Base-by-base conservation (phyloP, 2,113 vertebrate species). In the Xyliphius kryptos region DNA sequence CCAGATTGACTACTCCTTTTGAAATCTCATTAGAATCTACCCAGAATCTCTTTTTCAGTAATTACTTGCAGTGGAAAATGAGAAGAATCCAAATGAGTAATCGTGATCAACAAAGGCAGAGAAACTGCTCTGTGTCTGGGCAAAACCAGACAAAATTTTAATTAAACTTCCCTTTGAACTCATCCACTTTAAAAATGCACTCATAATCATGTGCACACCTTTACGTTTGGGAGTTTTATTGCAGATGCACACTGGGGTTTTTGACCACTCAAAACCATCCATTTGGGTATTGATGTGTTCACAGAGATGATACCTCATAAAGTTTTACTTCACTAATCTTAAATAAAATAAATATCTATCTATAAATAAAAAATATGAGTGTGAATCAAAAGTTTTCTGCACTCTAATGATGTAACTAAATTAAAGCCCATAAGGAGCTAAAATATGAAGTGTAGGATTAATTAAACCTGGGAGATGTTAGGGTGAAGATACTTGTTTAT, bases 21-120 rank as follows among this genome's bases (percentile, higher is more conserved):
- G 37, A 43, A 22, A 44, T 53, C 50, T 44, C 52, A 44, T 53
- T 3, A 53, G 10, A 54, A 46, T 41, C 50, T 13, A 14, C 61
- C 21, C 49, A 43, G n/a, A 19, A 15, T 22, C 38, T 46, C 61
- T 41, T 1, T 41, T 22, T 26, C 14, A 11, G 36, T 51, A 61
- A 61, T 52, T 49, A 22, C 15, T 54, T 46, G 50, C 48, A 54
- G n/a, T 46, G 21, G 50, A 20, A 44, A 63, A 63, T 26, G 20
- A 43, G 6, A 15, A 22, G 50, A 61, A 37, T 16, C 46, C 15
- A 20, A 49, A 50, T 37, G 15, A 51, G 59, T 11, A 19, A 20
- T 50, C 16, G n/a, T 16, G 15, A n/a, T 13, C 15, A 21, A 44
- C 46, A 13, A 32, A 53, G n/a, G 50, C 9, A 43, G 37, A 26